phyloP scores from a whole-genome alignment of 1,140 invertebrate genomes.

The Arion vulgaris region DNA sequence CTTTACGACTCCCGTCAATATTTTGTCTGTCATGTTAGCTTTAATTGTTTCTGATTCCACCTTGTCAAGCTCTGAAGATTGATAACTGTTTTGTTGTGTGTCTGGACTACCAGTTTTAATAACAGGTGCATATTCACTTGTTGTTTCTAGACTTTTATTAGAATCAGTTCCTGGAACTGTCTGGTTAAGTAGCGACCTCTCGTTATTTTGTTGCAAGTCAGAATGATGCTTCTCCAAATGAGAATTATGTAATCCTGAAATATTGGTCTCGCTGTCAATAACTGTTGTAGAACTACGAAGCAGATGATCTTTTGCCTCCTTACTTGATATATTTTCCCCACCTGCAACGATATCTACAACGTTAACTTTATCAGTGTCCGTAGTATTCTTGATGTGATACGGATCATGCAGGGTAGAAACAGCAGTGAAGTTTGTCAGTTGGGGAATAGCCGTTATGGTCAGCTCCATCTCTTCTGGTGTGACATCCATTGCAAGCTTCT shows the following conservation, averaged over 20 bases:
- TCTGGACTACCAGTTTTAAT: neutral
- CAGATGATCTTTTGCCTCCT: too few species aligned
- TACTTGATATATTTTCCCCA: too few species aligned
- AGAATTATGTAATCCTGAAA: neutral
- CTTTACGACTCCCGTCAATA: neutral
- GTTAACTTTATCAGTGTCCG: neutral
- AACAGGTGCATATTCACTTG: neutral
- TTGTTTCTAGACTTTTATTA: neutral
- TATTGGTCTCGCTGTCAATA: neutral
- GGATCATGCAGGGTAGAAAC: slow-evolving; percentile 26
- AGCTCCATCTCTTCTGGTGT: slow-evolving; percentile 32
- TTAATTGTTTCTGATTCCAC: neutral
- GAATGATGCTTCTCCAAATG: neutral
- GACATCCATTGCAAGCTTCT: slow-evolving; percentile 73
- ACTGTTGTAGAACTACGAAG: neutral
- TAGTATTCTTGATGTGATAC: neutral
- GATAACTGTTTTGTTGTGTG: neutral
- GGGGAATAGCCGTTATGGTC: slow-evolving; percentile 28
- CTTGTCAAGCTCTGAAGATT: neutral
- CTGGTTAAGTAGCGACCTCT: neutral
- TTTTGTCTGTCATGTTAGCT: neutral
- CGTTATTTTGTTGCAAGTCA: neutral
- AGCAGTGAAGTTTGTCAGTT: slow-evolving; percentile 36
- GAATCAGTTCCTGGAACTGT: neutral
- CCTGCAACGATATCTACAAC: neutral